A percentile compares a stretch with the other conserved stretches of the same genome.
phyloP scores from a whole-genome alignment of 2,113 vertebrate species.

The Athene cunicularia region DNA sequence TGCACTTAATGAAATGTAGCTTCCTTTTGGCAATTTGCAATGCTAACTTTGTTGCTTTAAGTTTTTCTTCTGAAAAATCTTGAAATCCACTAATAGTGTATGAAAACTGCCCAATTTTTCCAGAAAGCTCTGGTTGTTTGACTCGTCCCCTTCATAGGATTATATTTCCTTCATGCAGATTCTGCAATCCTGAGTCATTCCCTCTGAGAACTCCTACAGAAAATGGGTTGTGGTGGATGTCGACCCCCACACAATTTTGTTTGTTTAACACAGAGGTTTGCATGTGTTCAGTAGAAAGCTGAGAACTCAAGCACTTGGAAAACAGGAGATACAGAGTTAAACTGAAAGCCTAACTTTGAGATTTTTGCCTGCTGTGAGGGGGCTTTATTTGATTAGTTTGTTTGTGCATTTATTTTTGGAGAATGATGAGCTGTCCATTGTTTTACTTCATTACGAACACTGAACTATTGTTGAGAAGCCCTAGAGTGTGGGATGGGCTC shows the following conservation, averaged over 20 bases:
- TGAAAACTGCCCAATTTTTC: background rate
- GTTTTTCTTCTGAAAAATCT: background rate
- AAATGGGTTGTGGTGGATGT: background rate
- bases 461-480: background rate
- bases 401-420: conserved; percentile 60
- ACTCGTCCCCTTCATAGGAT: background rate
- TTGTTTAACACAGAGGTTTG: background rate
- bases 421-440: conserved; percentile 40
- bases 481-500: background rate
- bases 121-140: background rate
- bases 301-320: background rate
- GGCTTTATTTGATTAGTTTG: conserved; percentile 44
- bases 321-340: conserved; percentile 26
- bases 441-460: conserved; percentile 37
- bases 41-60: background rate
- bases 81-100: background rate
- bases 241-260: background rate
- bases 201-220: background rate
- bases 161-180: background rate
- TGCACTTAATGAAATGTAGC: background rate
- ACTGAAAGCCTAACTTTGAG: background rate
- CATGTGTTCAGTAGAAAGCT: background rate
- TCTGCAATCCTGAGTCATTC: background rate
- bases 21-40: background rate
- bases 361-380: conserved; percentile 20